Base-by-base conservation (phyloP, 2,888 invertebrate genomes). In the Camponotus fellah region DNA sequence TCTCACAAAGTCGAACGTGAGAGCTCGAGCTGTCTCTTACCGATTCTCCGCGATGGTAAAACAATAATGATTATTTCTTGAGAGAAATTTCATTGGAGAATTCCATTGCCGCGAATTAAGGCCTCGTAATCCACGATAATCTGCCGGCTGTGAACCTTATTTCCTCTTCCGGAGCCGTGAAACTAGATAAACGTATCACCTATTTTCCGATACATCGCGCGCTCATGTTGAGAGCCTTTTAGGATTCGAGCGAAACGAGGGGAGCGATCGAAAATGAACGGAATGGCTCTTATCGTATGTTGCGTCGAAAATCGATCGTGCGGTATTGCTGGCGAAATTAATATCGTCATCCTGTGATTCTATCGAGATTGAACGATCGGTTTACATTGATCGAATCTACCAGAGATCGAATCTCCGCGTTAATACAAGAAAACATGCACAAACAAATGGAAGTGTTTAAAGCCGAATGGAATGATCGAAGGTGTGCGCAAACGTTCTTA, bases 1-100 rank as follows among this genome's bases (percentile, higher is more conserved):
- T 82, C 86, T 79, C 82, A 80, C 80, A 81, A 86, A 87, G 83
- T 83, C 85, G 89, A 92, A 89, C 92, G 92, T 92, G 92, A 92
- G 92, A 92, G 90, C 91, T 83, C 21, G 53, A 34, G 60, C n/a
- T 68, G 60, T 82, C 17, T 60, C 72, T 83, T 53, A 80, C 37
- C 65, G 60, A 53, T 68, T n/a, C 9, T 75, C 17, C n/a, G 43
- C 53, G 85, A 74, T 85, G 26, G 37, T 65, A 2, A 69, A 62
- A 32, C 26, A 69, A n/a, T 40, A 64, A 53, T 58, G 79, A 79
- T 87, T 64, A 60, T 65, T 85, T 85, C 76, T 34, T 37, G 26
- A 26, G 26, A 74, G 37, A 34, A 26, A 26, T 26, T 26, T 26
- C 26, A 26, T 26, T 46, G 40, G 68, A 56, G 64, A 56, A 40